These are phyloP conservation scores for Gymnogyps californianus DNA, from an alignment of 2,113 vertebrate species.

Conservation along the genomic window DNA sequence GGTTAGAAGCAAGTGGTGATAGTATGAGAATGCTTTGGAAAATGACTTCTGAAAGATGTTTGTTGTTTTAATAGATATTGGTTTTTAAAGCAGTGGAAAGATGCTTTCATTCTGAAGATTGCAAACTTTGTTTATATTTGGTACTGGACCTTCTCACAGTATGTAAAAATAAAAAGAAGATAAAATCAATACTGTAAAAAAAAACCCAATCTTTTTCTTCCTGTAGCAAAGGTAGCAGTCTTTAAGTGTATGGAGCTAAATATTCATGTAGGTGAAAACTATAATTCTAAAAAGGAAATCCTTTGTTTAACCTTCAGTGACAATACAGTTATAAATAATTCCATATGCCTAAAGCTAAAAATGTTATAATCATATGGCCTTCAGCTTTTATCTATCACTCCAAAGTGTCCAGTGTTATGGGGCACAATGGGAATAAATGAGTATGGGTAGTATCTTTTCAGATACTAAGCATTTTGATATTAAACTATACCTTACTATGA, in stretches of 20 bases:
- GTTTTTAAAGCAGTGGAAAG: neutral
- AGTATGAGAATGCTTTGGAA: neutral
- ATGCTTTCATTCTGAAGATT: neutral
- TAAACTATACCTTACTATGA: neutral
- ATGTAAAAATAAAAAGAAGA: neutral
- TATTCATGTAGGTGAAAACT: constrained; percentile 20
- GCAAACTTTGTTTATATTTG: neutral
- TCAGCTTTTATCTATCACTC: neutral
- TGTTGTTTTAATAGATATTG: neutral
- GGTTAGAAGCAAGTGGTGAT: neutral
- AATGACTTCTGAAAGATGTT: neutral
- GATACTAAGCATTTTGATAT: neutral
- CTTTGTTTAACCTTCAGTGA: neutral
- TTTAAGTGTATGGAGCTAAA: neutral
- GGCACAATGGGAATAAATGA: neutral
- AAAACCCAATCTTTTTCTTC: neutral
- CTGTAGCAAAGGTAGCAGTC: neutral
- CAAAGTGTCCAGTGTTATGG: neutral
- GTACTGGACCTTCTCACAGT: neutral
- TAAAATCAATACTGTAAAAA: neutral
- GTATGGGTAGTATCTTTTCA: neutral
- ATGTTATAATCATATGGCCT: neutral
- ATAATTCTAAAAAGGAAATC: neutral
- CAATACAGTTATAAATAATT: neutral
- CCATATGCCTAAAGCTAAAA: neutral